phyloP scores from a whole-genome alignment of 2,888 invertebrate species.

The Antheraea assamensis region DNA sequence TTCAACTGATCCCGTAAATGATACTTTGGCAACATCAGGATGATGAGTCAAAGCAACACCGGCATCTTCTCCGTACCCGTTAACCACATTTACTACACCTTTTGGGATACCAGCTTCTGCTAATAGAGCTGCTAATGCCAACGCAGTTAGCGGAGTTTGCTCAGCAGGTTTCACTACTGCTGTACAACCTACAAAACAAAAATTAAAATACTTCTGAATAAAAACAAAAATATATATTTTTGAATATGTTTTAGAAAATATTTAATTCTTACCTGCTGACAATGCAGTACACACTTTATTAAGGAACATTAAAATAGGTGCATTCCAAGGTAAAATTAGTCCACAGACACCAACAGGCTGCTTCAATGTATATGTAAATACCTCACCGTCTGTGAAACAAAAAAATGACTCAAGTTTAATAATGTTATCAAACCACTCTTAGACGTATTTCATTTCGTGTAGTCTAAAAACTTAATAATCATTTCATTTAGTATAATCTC shows the following conservation, averaged over 20 bases:
- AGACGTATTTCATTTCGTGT: not conserved
- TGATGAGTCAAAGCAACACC: slow-evolving; percentile 90
- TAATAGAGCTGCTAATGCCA: slow-evolving; percentile 89
- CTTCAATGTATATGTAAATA: slow-evolving; percentile 85
- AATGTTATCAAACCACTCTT: not conserved
- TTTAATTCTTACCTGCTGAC: slow-evolving; percentile 58
- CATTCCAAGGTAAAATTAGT: slow-evolving; percentile 95
- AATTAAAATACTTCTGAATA: not conserved
- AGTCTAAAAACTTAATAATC: not conserved
- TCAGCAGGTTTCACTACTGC: slow-evolving; percentile 96
- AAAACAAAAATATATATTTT: not conserved
- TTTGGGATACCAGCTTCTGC: slow-evolving; percentile 94
- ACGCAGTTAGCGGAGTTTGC: slow-evolving; percentile 94
- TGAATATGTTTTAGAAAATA: not conserved
- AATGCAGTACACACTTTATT: slow-evolving; percentile 92
- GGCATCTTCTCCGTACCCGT: slow-evolving; percentile 90
- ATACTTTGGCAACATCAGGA: slow-evolving; percentile 90
- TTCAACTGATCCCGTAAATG: slow-evolving; percentile 83
- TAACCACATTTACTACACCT: slow-evolving; percentile 94
- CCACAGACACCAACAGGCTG: slow-evolving; percentile 87
- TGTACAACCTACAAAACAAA: slow-evolving; percentile 83
- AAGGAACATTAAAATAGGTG: slow-evolving; percentile 92
- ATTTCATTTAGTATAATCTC: not conserved
- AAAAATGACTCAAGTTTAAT: not conserved
- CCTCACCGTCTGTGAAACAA: slow-evolving; percentile 83